Evolutionary conservation across 1,140 invertebrate genomes (phyloP).

Genomic region (Matsumurasca onukii): DNA sequence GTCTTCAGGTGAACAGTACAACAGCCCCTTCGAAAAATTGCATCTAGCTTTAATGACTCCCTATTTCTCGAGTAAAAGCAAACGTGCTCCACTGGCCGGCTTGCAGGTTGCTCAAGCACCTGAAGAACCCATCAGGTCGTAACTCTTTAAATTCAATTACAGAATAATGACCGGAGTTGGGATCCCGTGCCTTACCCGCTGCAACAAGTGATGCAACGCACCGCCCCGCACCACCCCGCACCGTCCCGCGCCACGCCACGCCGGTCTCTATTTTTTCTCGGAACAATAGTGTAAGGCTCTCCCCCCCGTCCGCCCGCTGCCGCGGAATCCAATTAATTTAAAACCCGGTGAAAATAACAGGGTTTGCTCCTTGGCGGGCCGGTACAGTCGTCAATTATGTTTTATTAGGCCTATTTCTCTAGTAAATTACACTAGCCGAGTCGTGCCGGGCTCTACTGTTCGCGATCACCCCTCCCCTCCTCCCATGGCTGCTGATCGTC

Average conservation of each 20-base stretch:
- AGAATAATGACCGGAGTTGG: no score
- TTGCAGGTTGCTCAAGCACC: no score
- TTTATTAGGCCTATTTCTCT: slow-evolving; percentile 34
- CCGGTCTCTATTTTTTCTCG: slow-evolving; percentile 16
- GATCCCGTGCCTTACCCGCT: slow-evolving; percentile 16
- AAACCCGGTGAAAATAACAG: slow-evolving; percentile 39
- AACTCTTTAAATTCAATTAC: slow-evolving; percentile 26
- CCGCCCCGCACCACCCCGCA: no score
- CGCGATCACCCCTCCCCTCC: no score
- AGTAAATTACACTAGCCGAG: slow-evolving; percentile 19
- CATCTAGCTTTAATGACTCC: no score
- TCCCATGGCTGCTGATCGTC: no score
- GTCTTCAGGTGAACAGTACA: no score
- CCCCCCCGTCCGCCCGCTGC: slow-evolving; percentile 7
- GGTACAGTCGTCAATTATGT: slow-evolving; percentile 31
- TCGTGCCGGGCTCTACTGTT: slow-evolving; percentile 32
- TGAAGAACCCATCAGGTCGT: slow-evolving; percentile 4
- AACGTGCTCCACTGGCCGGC: no score
- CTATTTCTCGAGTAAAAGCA: no score
- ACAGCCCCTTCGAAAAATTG: no score
- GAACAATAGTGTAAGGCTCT: slow-evolving; percentile 16
- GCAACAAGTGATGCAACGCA: not conserved
- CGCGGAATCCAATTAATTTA: slow-evolving; percentile 39
- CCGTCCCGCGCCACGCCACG: not conserved
- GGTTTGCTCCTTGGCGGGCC: slow-evolving; percentile 29